Base-by-base conservation (phyloP, 2,113 vertebrate species). In the Phrynocephalus versicolor region DNA sequence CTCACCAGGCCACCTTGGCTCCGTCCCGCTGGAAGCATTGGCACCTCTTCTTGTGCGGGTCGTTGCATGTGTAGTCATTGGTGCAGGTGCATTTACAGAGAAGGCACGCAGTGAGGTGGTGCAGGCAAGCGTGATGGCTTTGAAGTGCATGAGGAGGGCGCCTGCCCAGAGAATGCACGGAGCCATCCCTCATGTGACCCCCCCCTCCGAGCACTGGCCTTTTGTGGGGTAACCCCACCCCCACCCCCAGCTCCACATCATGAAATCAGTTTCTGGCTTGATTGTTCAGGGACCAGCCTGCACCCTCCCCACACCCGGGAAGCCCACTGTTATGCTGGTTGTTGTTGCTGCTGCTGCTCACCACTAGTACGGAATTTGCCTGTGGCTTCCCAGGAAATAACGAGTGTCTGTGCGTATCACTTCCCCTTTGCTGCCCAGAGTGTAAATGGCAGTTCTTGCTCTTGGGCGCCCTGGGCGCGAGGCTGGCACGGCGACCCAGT, bases 401-500 rank as follows among this genome's bases (percentile, higher is more conserved):
- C 7, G 8, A 30, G 45, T 18, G 37, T 4, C 9, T 45, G 27
- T 33, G n/a, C n/a, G 19, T 21, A 5, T 58, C 13, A 9, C n/a
- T 35, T 19, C 8, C 57, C 35, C 82, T 87, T 83, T 75, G 45
- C 71, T 79, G 25, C 51, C 37, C 12, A 39, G 58, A 19, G 41
- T 9, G 9, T 9, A 41, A 51, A n/a, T 1, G 25, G 15, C 3
- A 19, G 3, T 7, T 16, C 19, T 21, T 18, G 58, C 45, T 57
- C 30, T 19, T 39, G 60, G 78, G 37, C 60, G 3, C 77, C 2
- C 25, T 64, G 45, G 62, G 82, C 83, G 74, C 73, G 73, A 85
- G 82, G 79, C 82, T 51, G 82, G 62, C 64, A 86, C 88, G 85
- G 76, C 51, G 35, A 84, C 64, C 88, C 74, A 83, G 45, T 87